These are phyloP conservation scores for Typhlomys cinereus DNA, from an alignment of 2,113 vertebrate genomes.

Conservation along the genomic window DNA sequence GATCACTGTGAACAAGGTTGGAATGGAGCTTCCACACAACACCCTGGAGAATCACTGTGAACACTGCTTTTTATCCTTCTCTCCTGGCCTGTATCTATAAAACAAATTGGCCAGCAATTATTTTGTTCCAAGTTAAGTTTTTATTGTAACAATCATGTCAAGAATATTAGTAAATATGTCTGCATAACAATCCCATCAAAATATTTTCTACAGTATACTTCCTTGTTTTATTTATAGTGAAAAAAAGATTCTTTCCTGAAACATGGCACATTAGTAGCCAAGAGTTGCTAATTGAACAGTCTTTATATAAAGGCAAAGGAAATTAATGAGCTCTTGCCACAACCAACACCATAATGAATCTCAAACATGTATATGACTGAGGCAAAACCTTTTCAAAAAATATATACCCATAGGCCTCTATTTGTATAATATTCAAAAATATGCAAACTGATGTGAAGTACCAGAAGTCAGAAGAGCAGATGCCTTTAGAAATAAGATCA, in stretches of 20 bases:
- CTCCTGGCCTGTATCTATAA: neutral
- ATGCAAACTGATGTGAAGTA: neutral
- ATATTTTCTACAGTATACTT: neutral
- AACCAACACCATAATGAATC: neutral
- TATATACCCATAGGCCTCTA: neutral
- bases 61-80: neutral
- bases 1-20: neutral
- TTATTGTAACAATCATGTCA: neutral
- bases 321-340: neutral
- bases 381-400: neutral
- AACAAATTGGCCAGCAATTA: neutral
- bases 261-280: neutral
- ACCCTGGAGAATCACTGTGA: neutral
- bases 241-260: neutral
- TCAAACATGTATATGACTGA: neutral
- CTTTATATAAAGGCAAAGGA: neutral
- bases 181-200: slow-evolving; percentile 13
- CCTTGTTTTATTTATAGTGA: neutral
- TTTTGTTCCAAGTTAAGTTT: neutral
- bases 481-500: neutral
- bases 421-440: slow-evolving; percentile 28
- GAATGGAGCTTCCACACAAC: neutral
- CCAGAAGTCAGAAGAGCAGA: slow-evolving; percentile 16
- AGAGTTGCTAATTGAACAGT: neutral
- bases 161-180: neutral